Evolutionary conservation across 2,888 invertebrate genomes (phyloP), one percentile per base, ranked within the genome.

Genomic region (Trichacis sp.): DNA sequence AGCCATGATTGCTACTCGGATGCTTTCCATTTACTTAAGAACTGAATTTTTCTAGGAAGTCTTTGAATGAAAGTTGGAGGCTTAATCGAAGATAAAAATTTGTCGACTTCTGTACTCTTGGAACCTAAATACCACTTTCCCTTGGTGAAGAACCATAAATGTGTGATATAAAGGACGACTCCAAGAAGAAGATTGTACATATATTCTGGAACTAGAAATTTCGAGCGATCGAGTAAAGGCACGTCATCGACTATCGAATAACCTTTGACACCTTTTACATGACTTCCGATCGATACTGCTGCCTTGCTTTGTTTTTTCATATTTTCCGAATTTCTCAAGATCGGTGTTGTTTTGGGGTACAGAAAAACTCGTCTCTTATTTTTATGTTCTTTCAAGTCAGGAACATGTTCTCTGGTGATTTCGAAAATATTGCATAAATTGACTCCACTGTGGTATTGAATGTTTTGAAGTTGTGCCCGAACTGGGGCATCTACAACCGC

Each of bases 401-500:
- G n/a, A n/a, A n/a, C n/a, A n/a, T n/a, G n/a, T 15, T 1, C 8
- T 45, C 33, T 43, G 12, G 29, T 14, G 1, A 11, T n/a, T 17
- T 60, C 60, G 15, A 42, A 60, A 29, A 20, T 50, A 17, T 60
- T 48, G 42, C 60, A 60, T 1, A 36, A 19, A 45, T 18, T 48
- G 11, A 20, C 30, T 18, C 54, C 49, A 12, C 11, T 36, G 12
- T 54, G 60, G 18, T 50, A 36, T 12, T 54, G 53, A n/a, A 60
- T 24, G 24, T 60, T 60, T 47, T 60, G 54, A 5, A 60, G 8
- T 11, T 60, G 45, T 2, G 60, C 60, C 24, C 60, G 29, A 15
- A 29, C 48, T 1, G 54, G 54, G n/a, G 54, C 54, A 40, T 60
- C 60, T 14, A 6, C 54, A 19, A 49, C 48, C 1, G 36, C 36